Base-by-base conservation (phyloP, 2,797 vertebrate species). In the Coluber constrictor region DNA sequence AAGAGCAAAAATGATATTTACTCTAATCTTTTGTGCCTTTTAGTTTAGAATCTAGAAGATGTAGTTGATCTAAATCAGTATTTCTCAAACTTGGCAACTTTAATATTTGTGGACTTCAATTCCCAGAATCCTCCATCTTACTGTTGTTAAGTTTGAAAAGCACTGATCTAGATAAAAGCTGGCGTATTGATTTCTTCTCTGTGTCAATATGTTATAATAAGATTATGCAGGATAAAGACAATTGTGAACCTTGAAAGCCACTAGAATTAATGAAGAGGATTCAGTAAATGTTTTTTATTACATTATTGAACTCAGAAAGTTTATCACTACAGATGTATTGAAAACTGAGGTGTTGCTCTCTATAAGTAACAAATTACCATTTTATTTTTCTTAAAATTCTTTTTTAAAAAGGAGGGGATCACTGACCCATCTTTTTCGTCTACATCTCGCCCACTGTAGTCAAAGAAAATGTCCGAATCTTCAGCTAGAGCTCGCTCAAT, bases 351-450 rank as follows among this genome's bases (percentile, higher is more conserved):
- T 95, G 90, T 93, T 70, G 93, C 54, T 18, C 0, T 95, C 93
- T 92, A 9, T 27, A 51, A 23, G 0, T 86, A n/a, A 37, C 13
- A 56, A 18, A 32, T 37, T 12, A 61, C 18, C 4, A 29, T 32
- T 32, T 55, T 60, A 47, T 70, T 54, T 47, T 47, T 87, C 59
- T 0, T 7, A 60, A 60, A 60, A 59, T 9, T 51, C 51, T 29
- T 60, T 90, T 56, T 16, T 20, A 37, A 87, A 27, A n/a, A 18
- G 15, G 15, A 16, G 29, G 13, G 15, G 2, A 83, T 90, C 11
- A 97, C 98, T 98, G 96, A 99, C 99, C 99, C 98, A 90, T 99
- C 99, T 97, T 99, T 99, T 94, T 99, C 98, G 89, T 99, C 98
- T 91, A 99, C 97, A 7, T 99, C 98, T 92, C 98, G 97, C 93